Conservation (phyloP, 1,140 invertebrate species). For the Drosophila fuyamai region DNA sequence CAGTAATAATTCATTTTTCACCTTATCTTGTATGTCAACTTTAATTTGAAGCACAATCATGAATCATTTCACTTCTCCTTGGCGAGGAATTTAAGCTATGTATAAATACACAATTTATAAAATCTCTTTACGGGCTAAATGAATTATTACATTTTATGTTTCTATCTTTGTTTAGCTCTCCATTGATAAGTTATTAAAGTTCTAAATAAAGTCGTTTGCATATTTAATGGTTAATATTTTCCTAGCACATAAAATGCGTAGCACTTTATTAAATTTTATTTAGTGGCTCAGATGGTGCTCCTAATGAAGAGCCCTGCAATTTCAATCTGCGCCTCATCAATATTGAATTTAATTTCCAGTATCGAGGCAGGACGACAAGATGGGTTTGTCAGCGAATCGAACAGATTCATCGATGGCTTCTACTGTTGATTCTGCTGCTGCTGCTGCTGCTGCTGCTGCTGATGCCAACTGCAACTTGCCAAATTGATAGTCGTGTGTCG, state of each 20-base stretch:
- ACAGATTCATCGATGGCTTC: slow-evolving; percentile 38
- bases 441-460: slow-evolving; percentile 10
- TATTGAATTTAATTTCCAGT: slow-evolving; percentile 15
- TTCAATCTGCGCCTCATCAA: slow-evolving; percentile 18
- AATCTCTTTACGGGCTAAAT: no score
- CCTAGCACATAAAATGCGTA: no score
- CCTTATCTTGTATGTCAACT: not conserved
- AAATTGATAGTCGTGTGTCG: slow-evolving; percentile 83
- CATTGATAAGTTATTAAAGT: no score
- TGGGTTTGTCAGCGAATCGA: slow-evolving; percentile 17
- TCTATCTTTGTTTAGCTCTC: no score
- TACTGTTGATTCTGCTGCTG: slow-evolving; percentile 1
- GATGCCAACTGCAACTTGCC: slow-evolving; percentile 24
- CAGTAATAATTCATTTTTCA: not conserved
- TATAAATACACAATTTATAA: no score
- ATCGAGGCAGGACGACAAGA: slow-evolving; percentile 13
- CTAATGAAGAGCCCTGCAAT: not conserved
- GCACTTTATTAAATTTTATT: not conserved
- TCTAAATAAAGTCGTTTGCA: no score
- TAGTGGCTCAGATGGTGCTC: not conserved
- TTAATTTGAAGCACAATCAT: no score
- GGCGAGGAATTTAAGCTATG: no score
- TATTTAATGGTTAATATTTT: no score
- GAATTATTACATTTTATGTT: no score
- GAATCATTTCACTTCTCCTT: no score